Base-by-base conservation (phyloP, 1,140 invertebrate species). In the Stegodyphus mimosarum region DNA sequence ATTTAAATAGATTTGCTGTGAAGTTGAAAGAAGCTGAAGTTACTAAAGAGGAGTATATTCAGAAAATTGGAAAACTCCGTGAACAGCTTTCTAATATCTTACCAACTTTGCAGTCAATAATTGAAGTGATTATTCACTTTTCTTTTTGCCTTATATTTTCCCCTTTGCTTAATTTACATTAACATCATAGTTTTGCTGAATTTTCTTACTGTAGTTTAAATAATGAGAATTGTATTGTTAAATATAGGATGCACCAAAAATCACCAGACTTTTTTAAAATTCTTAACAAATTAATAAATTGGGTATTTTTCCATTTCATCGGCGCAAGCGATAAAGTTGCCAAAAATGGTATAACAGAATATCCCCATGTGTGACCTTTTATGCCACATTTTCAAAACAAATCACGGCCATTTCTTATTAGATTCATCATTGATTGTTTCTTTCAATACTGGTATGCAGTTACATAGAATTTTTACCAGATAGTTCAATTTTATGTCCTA, bases 41-140 rank as follows among this genome's bases (percentile, higher is more conserved):
- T 49, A 94, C 92, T 48, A 97, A 97, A 89, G 94, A 96, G 88
- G 60, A 92, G 92, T 76, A 93, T 96, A 7, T 92, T 93, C 51
- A 92, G 93, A 94, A 94, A 79, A 97, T 98, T 87, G 93, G 94
- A 69, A 93, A 93, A n/a, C 95, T 95, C 87, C 93, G 95, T 83
- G 93, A 94, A 70, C 93, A 95, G 86, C 91, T 98, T 13, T 94
- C 95, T 84, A 95, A 94, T 87, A 91, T 98, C 33, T 93, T 93
- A 13, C 97, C 97, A 5, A 94, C 95, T 85, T 91, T 99, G 6
- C 92, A 92, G 64, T 91, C 92, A 7, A 93, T 96, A 76, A 90
- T 96, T 51, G 93, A 95, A 88, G 93, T 94, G 72, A 63, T 10
- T 72, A 49, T 60, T 60, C 5, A 60, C 5, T 10, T 60, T 60